Percentiles rank a stretch among this genome's conserved stretches.
phyloP scores from a whole-genome alignment of 2,888 invertebrate species.

The Dusona sp. region DNA sequence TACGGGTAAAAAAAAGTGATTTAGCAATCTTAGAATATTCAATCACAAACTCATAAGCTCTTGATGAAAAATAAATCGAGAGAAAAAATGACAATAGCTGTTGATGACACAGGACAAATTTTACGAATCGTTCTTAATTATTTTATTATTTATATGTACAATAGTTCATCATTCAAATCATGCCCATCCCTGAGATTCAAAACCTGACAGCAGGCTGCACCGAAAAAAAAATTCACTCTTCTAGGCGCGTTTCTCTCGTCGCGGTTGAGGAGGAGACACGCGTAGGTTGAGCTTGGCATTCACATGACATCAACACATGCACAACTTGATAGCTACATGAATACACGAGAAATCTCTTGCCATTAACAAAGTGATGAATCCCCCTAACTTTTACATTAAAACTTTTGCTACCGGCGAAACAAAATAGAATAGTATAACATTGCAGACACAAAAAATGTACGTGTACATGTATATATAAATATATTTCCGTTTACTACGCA shows the following conservation, averaged over 20 bases:
- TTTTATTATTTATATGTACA: constrained; percentile 1
- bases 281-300: constrained; percentile 65
- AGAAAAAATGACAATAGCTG: not conserved
- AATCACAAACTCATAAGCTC: not conserved
- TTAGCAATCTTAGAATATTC: not conserved
- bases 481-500: constrained; percentile 28
- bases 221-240: constrained; percentile 19
- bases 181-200: constrained; percentile 23
- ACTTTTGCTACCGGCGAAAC: constrained; percentile 18
- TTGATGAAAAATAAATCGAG: not conserved
- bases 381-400: constrained; percentile 18
- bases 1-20: not conserved
- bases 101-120: not conserved
- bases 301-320: constrained; percentile 45
- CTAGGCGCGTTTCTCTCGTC: constrained; percentile 59
- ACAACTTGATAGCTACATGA: constrained; percentile 33
- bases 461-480: not conserved
- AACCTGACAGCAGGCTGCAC: not conserved
- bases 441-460: not conserved
- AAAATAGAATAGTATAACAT: constrained; percentile 24
- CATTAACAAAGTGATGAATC: constrained; percentile 27
- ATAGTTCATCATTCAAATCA: constrained; percentile 36
- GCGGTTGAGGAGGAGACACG: constrained; percentile 34
- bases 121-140: constrained; percentile 1
- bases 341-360: constrained; percentile 53